These are phyloP conservation scores for Odocoileus virginianus DNA, from an alignment of 2,113 vertebrate species.

Conservation along the genomic window DNA sequence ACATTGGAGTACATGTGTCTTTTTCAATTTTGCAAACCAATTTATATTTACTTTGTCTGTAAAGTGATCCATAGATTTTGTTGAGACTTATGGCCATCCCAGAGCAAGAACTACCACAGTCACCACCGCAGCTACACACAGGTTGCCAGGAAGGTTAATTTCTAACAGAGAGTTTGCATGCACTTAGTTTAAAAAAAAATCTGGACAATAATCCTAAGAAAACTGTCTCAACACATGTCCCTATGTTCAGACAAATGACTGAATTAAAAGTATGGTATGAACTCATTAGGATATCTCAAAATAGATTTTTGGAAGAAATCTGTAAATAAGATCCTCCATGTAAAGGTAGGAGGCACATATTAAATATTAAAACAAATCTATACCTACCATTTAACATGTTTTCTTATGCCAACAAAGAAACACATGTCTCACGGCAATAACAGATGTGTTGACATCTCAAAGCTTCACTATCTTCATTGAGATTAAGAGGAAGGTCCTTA, in stretches of 20 bases:
- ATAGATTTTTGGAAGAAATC: background rate
- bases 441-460: background rate
- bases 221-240: background rate
- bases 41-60: background rate
- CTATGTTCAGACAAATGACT: background rate
- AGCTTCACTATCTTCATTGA: background rate
- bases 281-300: background rate
- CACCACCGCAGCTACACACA: rapidly evolving
- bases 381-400: background rate
- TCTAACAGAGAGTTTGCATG: background rate
- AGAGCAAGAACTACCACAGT: background rate
- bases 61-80: background rate
- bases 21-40: background rate
- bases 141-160: background rate
- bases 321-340: background rate
- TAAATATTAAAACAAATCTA: background rate
- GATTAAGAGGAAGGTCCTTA: background rate
- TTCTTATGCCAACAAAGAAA: slow-evolving; percentile 2
- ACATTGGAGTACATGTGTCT: background rate
- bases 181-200: background rate
- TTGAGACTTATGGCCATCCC: background rate
- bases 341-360: background rate
- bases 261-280: background rate
- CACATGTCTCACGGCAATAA: background rate
- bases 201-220: background rate